A percentile compares a stretch with the other conserved stretches of the same genome.
Conservation (phyloP, 2,797 vertebrate genomes). For the Gallinago solitaria region DNA sequence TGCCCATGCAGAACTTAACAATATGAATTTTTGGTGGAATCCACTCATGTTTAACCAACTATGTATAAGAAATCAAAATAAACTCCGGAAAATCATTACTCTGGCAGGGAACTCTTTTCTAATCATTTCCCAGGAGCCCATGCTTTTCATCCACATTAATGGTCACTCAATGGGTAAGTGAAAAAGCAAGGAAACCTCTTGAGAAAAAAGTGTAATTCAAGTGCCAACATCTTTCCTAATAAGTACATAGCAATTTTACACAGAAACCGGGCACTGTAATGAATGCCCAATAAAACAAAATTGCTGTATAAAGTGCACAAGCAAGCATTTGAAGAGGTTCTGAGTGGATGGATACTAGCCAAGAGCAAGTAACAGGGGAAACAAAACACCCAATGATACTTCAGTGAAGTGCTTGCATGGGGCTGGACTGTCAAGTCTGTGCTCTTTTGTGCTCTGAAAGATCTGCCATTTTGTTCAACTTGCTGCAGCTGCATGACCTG, state of each 20-base stretch:
- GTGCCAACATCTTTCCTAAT: neutral
- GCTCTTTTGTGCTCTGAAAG: slow-evolving; percentile 11
- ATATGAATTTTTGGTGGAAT: neutral
- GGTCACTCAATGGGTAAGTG: neutral
- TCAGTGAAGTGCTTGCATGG: slow-evolving; percentile 3
- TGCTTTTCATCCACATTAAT: neutral
- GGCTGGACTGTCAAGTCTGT: neutral
- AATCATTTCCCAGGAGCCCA: neutral
- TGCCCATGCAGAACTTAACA: neutral
- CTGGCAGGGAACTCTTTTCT: neutral
- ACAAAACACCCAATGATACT: neutral
- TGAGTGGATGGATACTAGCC: slow-evolving; percentile 13
- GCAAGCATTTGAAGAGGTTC: slow-evolving; percentile 32
- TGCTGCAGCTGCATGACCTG: slow-evolving; percentile 53
- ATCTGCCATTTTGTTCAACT: slow-evolving; percentile 47
- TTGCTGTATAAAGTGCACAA: slow-evolving; percentile 23
- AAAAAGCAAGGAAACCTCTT: neutral
- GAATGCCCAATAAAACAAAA: slow-evolving; percentile 47
- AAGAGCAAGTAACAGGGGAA: slow-evolving; percentile 4
- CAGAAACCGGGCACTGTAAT: slow-evolving; percentile 9
- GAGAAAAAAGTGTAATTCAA: neutral
- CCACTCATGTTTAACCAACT: neutral
- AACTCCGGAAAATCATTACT: neutral
- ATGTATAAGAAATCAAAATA: neutral
- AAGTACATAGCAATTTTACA: slow-evolving; percentile 15